A percentile compares a stretch with the other conserved stretches of the same genome.
Conservation (phyloP, 2,113 vertebrate genomes). For the Percopsis transmontana region DNA sequence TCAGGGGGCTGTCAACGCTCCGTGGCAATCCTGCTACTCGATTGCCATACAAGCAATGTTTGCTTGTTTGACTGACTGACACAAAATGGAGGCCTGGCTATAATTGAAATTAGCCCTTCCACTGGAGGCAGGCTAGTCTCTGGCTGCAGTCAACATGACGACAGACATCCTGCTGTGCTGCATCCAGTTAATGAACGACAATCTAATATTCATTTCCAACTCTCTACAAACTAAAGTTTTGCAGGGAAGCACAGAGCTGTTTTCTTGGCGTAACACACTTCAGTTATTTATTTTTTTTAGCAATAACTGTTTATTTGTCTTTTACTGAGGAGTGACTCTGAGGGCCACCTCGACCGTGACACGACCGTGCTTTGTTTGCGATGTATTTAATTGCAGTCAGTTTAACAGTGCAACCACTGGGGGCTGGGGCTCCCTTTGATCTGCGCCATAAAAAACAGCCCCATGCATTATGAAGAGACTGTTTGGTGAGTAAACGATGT, state of each 20-base stretch:
- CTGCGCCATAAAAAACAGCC: slow-evolving; percentile 57
- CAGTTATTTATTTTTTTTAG: too few relatives aligned
- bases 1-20: too few relatives aligned
- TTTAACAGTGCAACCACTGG: slow-evolving; percentile 36
- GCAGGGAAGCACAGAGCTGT: too few relatives aligned
- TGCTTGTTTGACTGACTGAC: too few relatives aligned
- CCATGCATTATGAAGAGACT: slow-evolving; percentile 55
- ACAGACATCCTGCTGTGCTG: slow-evolving; percentile 14
- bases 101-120: slow-evolving; percentile 40
- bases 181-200: slow-evolving; percentile 37
- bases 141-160: slow-evolving; percentile 31
- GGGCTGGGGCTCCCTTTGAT: slow-evolving; percentile 52
- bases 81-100: too few relatives aligned
- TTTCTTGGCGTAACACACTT: background rate
- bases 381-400: slow-evolving; percentile 59
- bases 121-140: slow-evolving; percentile 26
- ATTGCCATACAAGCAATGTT: too few relatives aligned
- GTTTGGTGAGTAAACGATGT: slow-evolving; percentile 66
- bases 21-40: too few relatives aligned
- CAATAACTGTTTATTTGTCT: background rate
- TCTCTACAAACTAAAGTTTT: background rate
- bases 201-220: slow-evolving; percentile 43
- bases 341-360: slow-evolving; percentile 9
- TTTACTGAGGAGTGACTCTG: slow-evolving; percentile 24
- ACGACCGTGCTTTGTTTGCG: slow-evolving; percentile 53